phyloP scores from a whole-genome alignment of 30 jellyfish, hydroid and myxozoan genomes.

The Hydractinia symbiolongicarpus region DNA sequence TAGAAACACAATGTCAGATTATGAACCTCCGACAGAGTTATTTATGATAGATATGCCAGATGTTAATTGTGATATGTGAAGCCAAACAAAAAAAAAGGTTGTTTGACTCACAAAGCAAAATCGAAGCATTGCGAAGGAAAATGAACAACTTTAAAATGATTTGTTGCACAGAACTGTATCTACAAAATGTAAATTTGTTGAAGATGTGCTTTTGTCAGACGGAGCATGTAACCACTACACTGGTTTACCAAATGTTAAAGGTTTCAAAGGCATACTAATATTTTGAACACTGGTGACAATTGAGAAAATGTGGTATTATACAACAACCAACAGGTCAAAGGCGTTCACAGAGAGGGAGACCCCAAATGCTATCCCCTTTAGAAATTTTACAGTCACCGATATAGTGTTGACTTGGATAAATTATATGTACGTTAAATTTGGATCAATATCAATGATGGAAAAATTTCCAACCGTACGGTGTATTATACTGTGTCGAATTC shows the following conservation, averaged over 20 bases:
- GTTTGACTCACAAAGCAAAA: too few species aligned
- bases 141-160: background rate
- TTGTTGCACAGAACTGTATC: background rate
- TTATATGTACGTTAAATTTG: conserved; percentile 15
- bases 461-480: conserved; percentile 17
- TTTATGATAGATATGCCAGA: too few species aligned
- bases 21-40: too few species aligned
- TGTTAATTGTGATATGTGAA: too few species aligned
- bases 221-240: conserved; percentile 10
- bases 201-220: conserved; percentile 12
- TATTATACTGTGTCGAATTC: conserved; percentile 14
- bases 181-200: background rate
- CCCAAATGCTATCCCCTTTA: conserved; percentile 6
- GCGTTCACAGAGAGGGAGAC: too few species aligned
- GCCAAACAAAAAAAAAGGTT: too few species aligned
- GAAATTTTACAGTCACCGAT: background rate
- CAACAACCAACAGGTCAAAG: background rate
- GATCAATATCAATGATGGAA: conserved; percentile 19
- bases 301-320: conserved; percentile 17
- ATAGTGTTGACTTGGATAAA: conserved; percentile 4
- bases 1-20: too few species aligned
- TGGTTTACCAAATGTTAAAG: conserved; percentile 1
- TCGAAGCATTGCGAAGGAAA: background rate
- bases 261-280: background rate
- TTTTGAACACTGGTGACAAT: conserved; percentile 14